These are phyloP conservation scores for Leuctra nigra DNA, from an alignment of 2,888 invertebrate species.

Conservation along the genomic window DNA sequence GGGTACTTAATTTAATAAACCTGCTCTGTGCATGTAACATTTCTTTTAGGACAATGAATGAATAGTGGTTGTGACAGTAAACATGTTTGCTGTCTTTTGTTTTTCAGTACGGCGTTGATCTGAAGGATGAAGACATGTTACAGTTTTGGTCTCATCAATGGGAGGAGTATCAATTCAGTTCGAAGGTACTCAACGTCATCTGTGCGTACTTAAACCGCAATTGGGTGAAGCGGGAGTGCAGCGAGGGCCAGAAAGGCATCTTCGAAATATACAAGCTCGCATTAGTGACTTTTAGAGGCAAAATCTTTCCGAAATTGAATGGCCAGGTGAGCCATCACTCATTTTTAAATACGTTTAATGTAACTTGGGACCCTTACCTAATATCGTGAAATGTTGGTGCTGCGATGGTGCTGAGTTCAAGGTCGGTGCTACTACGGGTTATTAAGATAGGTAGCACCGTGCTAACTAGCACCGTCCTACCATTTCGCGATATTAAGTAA, in stretches of 20 bases:
- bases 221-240: constrained; percentile 98
- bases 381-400: too few species aligned
- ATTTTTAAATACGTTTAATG: background rate
- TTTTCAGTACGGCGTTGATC: constrained; percentile 67
- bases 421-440: too few species aligned
- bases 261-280: constrained; percentile 98
- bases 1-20: background rate
- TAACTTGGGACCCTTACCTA: too few species aligned
- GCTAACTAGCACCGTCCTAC: too few species aligned
- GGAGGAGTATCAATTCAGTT: constrained; percentile 98
- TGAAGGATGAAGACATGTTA: constrained; percentile 94
- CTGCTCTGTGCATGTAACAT: too few species aligned
- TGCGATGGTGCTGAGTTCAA: too few species aligned
- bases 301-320: constrained; percentile 87
- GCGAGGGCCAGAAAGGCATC: constrained; percentile 94
- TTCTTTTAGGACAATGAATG: too few species aligned
- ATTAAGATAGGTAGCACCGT: too few species aligned
- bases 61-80: too few species aligned
- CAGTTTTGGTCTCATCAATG: constrained; percentile 95
- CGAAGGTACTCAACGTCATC: constrained; percentile 94
- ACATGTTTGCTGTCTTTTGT: background rate
- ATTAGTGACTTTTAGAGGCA: constrained; percentile 94
- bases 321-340: constrained; percentile 63
- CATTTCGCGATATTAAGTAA: too few species aligned
- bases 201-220: constrained; percentile 96